Percentiles rank a stretch among this genome's conserved stretches.
Conservation (phyloP, 2,797 vertebrate species). For the Thamnophis elegans region DNA sequence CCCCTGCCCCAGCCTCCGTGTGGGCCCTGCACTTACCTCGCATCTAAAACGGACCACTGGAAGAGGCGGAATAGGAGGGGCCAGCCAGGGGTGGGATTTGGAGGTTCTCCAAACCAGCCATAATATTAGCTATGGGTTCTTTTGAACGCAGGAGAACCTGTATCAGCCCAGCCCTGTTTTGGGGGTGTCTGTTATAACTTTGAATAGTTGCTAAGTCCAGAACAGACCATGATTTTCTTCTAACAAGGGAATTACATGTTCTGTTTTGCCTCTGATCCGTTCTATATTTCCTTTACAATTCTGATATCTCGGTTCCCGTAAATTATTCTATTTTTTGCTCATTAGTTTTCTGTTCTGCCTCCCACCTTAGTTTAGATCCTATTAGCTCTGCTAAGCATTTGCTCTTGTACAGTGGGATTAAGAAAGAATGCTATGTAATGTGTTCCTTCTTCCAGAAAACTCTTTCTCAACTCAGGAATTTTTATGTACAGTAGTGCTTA, state of each 20-base stretch:
- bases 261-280: not conserved
- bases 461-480: not conserved
- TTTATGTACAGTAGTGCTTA: not conserved
- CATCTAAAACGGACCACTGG: too few species aligned
- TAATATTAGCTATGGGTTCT: too few species aligned
- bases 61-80: too few species aligned
- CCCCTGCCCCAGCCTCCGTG: too few species aligned
- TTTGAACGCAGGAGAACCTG: too few species aligned
- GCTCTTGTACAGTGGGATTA: not conserved
- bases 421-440: not conserved
- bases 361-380: not conserved
- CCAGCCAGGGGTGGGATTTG: too few species aligned
- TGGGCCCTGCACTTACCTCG: too few species aligned
- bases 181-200: not conserved
- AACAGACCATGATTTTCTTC: not conserved
- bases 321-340: not conserved
- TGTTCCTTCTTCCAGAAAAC: not conserved
- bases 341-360: not conserved
- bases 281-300: not conserved
- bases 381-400: not conserved
- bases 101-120: too few species aligned
- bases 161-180: too few species aligned
- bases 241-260: not conserved
- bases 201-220: not conserved
- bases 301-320: not conserved